Evolutionary conservation across 1,140 invertebrate species (phyloP).

Genomic region (Zaprionus camerounensis): DNA sequence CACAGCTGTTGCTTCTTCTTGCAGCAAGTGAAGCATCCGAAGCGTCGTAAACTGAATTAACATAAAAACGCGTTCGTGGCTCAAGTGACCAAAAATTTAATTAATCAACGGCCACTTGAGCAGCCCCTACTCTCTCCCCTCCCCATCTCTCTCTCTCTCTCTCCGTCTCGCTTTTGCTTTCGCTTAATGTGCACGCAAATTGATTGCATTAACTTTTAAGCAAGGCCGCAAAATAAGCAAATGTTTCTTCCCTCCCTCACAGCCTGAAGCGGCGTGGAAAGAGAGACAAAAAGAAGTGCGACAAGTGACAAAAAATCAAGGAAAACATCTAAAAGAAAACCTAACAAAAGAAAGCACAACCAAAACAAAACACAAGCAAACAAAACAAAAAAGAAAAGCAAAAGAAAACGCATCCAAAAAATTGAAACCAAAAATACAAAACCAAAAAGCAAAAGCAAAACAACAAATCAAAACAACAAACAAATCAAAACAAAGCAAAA

Average conservation of each 20-base stretch:
- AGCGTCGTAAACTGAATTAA: conserved; percentile 65
- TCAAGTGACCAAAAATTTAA: conserved; percentile 62
- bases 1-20: conserved; percentile 21
- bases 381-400: conserved; percentile 32
- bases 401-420: conserved; percentile 43
- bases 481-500: conserved; percentile 28
- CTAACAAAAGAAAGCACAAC: conserved; percentile 14
- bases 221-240: conserved; percentile 10
- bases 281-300: conserved; percentile 23
- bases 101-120: conserved; percentile 46
- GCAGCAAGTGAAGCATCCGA: conserved; percentile 21
- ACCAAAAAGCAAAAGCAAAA: conserved; percentile 49
- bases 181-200: conserved; percentile 37
- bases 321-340: conserved; percentile 14
- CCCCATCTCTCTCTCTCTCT: background rate
- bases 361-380: conserved; percentile 30
- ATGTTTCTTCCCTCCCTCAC: background rate
- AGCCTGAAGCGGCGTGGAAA: conserved; percentile 16
- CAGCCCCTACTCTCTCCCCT: background rate
- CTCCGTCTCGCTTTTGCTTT: background rate
- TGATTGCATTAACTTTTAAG: conserved; percentile 24
- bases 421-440: conserved; percentile 50
- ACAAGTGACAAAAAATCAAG: conserved; percentile 1
- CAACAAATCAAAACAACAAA: conserved; percentile 10
- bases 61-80: conserved; percentile 29